A percentile compares a stretch with the other conserved stretches of the same genome.
phyloP scores from a whole-genome alignment of 2,797 vertebrate species.

The Simalia tracyae region DNA sequence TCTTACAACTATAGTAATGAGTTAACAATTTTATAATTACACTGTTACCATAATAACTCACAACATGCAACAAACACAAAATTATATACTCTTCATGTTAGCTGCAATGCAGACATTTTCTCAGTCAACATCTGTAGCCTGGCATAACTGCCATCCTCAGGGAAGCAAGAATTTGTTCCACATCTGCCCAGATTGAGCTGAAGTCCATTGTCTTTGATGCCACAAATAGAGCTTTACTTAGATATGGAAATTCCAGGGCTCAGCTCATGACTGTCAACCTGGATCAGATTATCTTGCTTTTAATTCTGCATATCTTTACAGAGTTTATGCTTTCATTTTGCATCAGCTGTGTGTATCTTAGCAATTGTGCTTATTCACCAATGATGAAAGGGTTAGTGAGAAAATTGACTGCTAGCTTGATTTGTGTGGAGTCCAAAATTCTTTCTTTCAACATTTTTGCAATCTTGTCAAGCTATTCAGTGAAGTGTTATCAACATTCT shows the following conservation, averaged over 20 bases:
- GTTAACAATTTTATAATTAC: conserved; percentile 26
- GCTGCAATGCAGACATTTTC: not conserved
- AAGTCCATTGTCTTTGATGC: conserved; percentile 24
- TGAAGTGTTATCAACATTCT: conserved; percentile 29
- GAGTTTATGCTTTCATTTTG: conserved; percentile 32
- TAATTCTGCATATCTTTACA: conserved; percentile 32
- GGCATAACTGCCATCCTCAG: conserved; percentile 10
- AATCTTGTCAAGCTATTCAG: conserved; percentile 41
- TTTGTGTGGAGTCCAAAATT: conserved; percentile 16
- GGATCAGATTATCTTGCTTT: conserved; percentile 24
- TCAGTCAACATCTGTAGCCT: conserved; percentile 13
- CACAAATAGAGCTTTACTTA: not conserved
- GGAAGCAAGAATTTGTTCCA: conserved; percentile 1
- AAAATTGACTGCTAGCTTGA: conserved; percentile 28
- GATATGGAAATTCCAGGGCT: conserved; percentile 31
- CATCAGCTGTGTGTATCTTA: conserved; percentile 42
- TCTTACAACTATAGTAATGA: not conserved
- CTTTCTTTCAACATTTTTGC: conserved; percentile 23
- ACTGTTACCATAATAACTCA: conserved; percentile 8
- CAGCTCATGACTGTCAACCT: conserved; percentile 21
- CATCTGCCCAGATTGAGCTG: conserved; percentile 17
- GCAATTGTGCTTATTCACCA: conserved; percentile 39
- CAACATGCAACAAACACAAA: conserved; percentile 11
- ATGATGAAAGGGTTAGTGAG: conserved; percentile 39
- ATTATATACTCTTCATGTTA: conserved; percentile 21